Evolutionary conservation across 1,140 invertebrate genomes (phyloP).

Genomic region (Babylonia areolata): DNA sequence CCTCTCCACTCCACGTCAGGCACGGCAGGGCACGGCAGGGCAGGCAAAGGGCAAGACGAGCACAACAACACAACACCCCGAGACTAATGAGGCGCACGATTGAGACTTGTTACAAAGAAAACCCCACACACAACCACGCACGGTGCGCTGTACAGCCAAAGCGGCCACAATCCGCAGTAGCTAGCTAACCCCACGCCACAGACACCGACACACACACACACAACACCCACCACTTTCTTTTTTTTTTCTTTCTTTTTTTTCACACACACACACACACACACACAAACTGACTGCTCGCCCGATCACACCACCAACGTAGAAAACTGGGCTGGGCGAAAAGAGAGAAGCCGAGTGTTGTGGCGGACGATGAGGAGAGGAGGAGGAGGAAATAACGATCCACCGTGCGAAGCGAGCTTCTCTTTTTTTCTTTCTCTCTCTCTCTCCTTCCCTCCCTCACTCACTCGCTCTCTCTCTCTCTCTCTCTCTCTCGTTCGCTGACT

Average conservation of each 20-base stretch:
- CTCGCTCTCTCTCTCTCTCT: background rate
- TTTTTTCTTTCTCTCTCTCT: background rate
- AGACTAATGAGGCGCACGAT: background rate
- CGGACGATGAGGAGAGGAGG: no score
- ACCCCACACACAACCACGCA: background rate
- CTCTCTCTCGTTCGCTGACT: background rate
- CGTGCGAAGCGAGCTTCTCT: slow-evolving; percentile 7
- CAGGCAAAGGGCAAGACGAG: background rate
- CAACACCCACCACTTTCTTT: background rate
- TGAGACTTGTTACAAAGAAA: slow-evolving; percentile 28
- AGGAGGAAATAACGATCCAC: background rate
- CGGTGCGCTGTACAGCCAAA: background rate
- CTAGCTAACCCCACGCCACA: background rate
- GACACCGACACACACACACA: background rate
- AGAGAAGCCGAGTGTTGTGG: background rate
- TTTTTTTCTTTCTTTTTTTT: background rate
- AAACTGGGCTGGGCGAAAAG: slow-evolving; percentile 3
- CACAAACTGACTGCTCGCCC: no score
- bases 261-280: no score
- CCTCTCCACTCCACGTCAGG: background rate
- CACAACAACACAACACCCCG: background rate
- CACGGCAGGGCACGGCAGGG: background rate
- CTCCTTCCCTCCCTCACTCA: background rate
- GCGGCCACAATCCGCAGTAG: background rate
- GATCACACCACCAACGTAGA: slow-evolving; percentile 23